Percentiles rank a stretch among this genome's conserved stretches.
Evolutionary conservation across 2,888 invertebrate species (phyloP).

Genomic region (Melanotus villosus): DNA sequence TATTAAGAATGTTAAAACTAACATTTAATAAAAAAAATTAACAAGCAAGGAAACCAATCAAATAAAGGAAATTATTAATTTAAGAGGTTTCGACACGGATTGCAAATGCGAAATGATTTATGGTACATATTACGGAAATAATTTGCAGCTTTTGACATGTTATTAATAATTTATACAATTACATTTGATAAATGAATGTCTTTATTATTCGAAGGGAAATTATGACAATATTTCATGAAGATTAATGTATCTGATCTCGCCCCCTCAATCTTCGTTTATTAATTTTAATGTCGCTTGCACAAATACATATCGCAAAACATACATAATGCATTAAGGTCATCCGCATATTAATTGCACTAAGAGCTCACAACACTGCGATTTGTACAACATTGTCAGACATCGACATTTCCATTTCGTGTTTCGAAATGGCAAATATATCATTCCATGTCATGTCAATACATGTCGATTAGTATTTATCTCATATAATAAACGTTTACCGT

Average conservation of each 20-base stretch:
- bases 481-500: too few species aligned
- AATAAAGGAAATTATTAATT: slow-evolving; percentile 41
- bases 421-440: too few species aligned
- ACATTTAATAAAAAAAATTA: slow-evolving; percentile 10
- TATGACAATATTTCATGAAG: slow-evolving; percentile 64
- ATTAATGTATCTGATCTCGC: slow-evolving; percentile 59
- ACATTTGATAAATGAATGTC: slow-evolving; percentile 64
- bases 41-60: slow-evolving; percentile 19
- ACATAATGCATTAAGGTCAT: slow-evolving; percentile 31
- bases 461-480: too few species aligned
- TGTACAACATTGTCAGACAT: slow-evolving; percentile 2
- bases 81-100: slow-evolving; percentile 44
- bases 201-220: slow-evolving; percentile 65
- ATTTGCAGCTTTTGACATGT: slow-evolving; percentile 64
- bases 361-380: slow-evolving; percentile 3
- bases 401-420: neutral
- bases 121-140: slow-evolving; percentile 61
- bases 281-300: slow-evolving; percentile 43
- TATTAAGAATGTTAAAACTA: neutral
- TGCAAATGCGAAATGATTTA: slow-evolving; percentile 59
- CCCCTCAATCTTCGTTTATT: slow-evolving; percentile 50
- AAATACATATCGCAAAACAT: slow-evolving; percentile 34
- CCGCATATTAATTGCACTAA: slow-evolving; percentile 21
- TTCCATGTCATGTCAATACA: too few species aligned
- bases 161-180: slow-evolving; percentile 66